These are phyloP conservation scores for Dreissena polymorpha DNA, from an alignment of 1,140 invertebrate genomes.

Conservation along the genomic window DNA sequence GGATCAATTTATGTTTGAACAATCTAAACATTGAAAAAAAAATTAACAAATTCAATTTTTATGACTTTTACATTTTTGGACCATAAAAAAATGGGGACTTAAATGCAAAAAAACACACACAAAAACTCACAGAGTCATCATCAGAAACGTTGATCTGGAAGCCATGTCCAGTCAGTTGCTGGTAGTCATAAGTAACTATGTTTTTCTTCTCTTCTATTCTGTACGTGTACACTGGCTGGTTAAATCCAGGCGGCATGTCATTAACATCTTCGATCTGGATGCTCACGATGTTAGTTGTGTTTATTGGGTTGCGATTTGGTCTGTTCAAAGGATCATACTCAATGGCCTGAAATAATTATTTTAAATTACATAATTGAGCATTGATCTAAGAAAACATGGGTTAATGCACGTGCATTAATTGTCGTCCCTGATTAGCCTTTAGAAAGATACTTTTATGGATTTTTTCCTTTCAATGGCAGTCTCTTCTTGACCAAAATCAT, in stretches of 20 bases:
- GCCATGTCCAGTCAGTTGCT: slow-evolving; percentile 19
- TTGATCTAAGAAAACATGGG: too few relatives aligned
- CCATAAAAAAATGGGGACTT: neutral
- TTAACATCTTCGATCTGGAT: slow-evolving; percentile 26
- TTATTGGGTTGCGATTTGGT: slow-evolving; percentile 5
- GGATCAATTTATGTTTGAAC: too few relatives aligned
- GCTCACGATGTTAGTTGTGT: neutral
- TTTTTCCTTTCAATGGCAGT: too few relatives aligned
- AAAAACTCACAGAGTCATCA: slow-evolving; percentile 30
- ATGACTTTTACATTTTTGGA: neutral
- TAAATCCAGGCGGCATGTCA: slow-evolving; percentile 24
- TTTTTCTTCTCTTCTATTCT: slow-evolving; percentile 5
- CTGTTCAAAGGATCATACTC: slow-evolving; percentile 22
- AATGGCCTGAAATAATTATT: slow-evolving; percentile 26
- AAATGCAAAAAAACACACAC: neutral
- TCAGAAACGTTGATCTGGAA: slow-evolving; percentile 21
- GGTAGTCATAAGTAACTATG: neutral
- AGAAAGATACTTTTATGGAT: too few relatives aligned
- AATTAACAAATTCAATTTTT: neutral
- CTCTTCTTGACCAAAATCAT: too few relatives aligned
- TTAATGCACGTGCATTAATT: too few relatives aligned
- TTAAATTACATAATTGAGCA: too few relatives aligned
- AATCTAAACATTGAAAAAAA: neutral
- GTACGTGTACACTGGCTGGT: neutral
- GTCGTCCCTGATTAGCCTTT: too few relatives aligned